phyloP scores from a whole-genome alignment of 2,797 vertebrate genomes.

The Hypotaenidia philippensis region DNA sequence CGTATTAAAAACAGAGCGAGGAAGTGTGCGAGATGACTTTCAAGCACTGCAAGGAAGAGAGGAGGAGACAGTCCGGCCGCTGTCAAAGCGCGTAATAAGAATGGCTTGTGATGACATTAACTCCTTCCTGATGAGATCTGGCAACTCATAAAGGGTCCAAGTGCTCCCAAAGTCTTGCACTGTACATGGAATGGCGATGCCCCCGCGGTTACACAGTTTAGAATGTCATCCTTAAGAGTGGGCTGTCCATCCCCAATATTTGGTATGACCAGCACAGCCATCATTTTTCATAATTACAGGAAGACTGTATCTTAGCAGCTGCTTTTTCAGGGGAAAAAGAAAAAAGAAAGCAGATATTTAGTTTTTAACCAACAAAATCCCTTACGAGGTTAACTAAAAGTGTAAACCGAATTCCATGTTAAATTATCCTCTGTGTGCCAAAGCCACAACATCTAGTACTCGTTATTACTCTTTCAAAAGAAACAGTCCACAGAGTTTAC shows the following conservation, averaged over 20 bases:
- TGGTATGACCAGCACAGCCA: not conserved
- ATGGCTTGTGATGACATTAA: not conserved
- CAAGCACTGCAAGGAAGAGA: not conserved
- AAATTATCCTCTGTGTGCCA: conserved; percentile 58
- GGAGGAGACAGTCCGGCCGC: not conserved
- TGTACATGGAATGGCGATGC: not conserved
- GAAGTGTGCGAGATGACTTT: conserved; percentile 50
- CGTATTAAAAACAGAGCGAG: conserved; percentile 55
- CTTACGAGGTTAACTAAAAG: conserved; percentile 42
- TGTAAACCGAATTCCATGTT: conserved; percentile 61
- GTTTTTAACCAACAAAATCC: conserved; percentile 29
- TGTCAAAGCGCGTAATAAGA: not conserved
- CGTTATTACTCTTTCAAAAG: conserved; percentile 54
- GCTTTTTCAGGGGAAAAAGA: not conserved
- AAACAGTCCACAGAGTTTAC: conserved; percentile 63
- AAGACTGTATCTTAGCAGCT: conserved; percentile 5
- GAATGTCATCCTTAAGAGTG: not conserved
- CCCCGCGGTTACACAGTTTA: accelerated
- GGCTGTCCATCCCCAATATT: not conserved
- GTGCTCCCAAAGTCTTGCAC: not conserved
- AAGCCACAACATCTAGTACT: conserved; percentile 62
- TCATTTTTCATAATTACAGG: not conserved
- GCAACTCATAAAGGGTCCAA: not conserved
- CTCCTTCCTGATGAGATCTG: not conserved
- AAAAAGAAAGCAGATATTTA: not conserved